Base-by-base conservation (phyloP, 2,113 vertebrate genomes). In the Urocolius indicus region DNA sequence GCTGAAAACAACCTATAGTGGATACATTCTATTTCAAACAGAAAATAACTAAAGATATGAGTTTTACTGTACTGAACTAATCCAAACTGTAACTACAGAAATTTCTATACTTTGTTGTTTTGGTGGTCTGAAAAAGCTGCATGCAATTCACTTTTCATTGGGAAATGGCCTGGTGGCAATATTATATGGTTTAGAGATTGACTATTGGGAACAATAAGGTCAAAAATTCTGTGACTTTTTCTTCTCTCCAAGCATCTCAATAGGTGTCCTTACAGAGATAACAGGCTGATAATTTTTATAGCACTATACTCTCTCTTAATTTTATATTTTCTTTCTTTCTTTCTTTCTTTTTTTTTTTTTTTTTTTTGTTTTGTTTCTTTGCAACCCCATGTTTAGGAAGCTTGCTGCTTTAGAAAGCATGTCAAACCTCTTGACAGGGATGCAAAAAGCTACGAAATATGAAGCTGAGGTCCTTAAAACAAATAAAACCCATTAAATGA, bases 301-400 rank as follows among this genome's bases (percentile, higher is more conserved):
- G 21, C 5, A 17, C 29, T 68, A 2, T 0, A 8, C 6, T 45
- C 8, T 54, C 8, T 41, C 24, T 72, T 16, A 75, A 63, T 38
- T 67, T 68, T 55, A 11, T 24, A 29, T 45, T 84, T 84, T 36
- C 0, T 17, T 63, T 52, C 11, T 68, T 38, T 59, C 30, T 2
- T 20, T 32, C 27, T 26, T 54, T 48, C 0, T 0, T 41, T 30
- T 68, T 26, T 5, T 8, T 51, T 3, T 6, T 24, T 38, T 46
- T 32, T 46, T 6, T 20, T 71, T 52, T 32, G n/a, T n/a, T 38
- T 69, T 89, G n/a, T 66, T 48, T 23, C 4, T 27, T 48, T 20
- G 3, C 2, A 46, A 55, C 2, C 2, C 2, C 9, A 1, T 27
- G 2, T 66, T 81, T 88, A 71, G 9, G 21, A 75, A 71, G 9